Conservation (phyloP, 2,797 vertebrate species). For the Chaenodraco wilsoni region DNA sequence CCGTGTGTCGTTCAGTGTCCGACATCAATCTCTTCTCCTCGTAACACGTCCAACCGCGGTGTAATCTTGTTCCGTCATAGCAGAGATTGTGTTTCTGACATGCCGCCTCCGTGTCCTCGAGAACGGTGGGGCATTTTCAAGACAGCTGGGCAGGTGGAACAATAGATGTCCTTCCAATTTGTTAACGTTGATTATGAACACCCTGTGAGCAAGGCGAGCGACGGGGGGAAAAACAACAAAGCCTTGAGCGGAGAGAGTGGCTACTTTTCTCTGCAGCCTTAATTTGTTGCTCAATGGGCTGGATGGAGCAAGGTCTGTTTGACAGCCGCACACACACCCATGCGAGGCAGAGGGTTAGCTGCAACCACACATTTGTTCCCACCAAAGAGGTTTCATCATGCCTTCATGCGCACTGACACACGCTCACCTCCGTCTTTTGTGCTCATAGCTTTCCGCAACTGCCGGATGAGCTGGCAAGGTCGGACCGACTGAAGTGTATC, state of each 20-base stretch:
- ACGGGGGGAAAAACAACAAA: conserved; percentile 38
- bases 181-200: conserved; percentile 69
- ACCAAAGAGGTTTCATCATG: conserved; percentile 5
- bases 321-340: conserved; percentile 39
- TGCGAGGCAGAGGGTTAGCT: neutral
- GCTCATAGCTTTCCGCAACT: conserved; percentile 34
- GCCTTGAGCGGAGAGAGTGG: conserved; percentile 29
- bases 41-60: conserved; percentile 10
- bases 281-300: conserved; percentile 64
- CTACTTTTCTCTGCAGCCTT: conserved; percentile 38
- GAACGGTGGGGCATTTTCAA: conserved; percentile 68
- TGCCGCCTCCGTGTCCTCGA: conserved; percentile 1
- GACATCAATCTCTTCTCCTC: conserved; percentile 7
- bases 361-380: neutral
- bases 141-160: conserved; percentile 52
- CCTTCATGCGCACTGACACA: conserved; percentile 4
- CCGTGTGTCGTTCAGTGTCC: no score
- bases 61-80: conserved; percentile 44
- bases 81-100: conserved; percentile 33
- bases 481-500: conserved; percentile 59
- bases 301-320: conserved; percentile 27
- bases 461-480: conserved; percentile 27
- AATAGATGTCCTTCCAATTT: conserved; percentile 62
- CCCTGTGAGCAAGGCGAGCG: conserved; percentile 46
- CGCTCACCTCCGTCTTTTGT: conserved; percentile 1